Evolutionary conservation across 1,140 invertebrate species (phyloP), one percentile per base, ranked within the genome.

Genomic region (Ectropis grisescens): DNA sequence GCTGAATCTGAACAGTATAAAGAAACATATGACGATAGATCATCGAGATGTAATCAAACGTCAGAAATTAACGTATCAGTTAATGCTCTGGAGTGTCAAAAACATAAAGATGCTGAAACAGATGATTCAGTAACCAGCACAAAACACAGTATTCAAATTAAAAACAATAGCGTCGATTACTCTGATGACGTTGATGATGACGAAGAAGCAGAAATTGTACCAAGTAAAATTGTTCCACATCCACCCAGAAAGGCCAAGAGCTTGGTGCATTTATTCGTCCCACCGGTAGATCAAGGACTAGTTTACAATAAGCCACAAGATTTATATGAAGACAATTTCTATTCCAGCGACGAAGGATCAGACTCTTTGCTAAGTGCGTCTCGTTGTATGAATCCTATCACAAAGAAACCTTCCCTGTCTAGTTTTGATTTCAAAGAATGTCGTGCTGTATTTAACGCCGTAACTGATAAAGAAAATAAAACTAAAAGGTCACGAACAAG

Each of bases 1-100:
- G 92, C 91, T 0, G 91, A 93, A 79, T 87, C 86, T 1, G 89
- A 93, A 55, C 85, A 90, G 48, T 88, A 85, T 43, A 84, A 83
- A 64, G 74, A 82, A 19, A 60, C 59, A 62, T 28, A 62, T 78
- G 52, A 85, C 72, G 49, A 81, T 57, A 40, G 70, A 41, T 62
- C 60, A 33, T 67, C 82, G 55, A 48, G 60, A 41, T 70, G 55
- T 24, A 78, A 75, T 25, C 57, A 71, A 30, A 71, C 64, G 23
- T 76, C 75, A 9, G 76, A 82, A 59, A 64, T 70, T n/a, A 66
- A 70, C 31, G 50, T 65, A 7, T 65, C 61, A 0, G 28, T 72
- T 1, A 65, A 67, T 26, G 56, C 41, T 12, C 32, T 58, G 22
- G 62, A 75, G 40, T 55, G 54, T 29, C 54, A 67, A 40, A 66